Conservation (phyloP, 2,797 vertebrate species). For the Myioborus melanocephalus region DNA sequence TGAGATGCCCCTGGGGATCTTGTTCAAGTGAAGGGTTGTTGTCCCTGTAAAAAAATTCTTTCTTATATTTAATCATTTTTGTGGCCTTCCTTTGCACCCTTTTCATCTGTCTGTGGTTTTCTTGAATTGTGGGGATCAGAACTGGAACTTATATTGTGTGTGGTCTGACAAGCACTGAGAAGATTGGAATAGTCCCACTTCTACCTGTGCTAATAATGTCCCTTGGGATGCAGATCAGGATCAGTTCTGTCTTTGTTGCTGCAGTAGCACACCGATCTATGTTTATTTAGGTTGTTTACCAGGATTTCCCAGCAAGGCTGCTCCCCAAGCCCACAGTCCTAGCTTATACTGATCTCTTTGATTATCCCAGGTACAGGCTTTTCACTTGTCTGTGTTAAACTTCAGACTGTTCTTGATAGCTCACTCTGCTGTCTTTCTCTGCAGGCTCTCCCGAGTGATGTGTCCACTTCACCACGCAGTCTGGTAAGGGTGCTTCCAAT, state of each 20-base stretch:
- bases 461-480: background rate
- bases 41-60: background rate
- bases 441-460: rapidly evolving
- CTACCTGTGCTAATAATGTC: background rate
- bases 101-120: rapidly evolving
- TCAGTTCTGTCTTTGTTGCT: background rate
- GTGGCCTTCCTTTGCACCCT: background rate
- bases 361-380: background rate
- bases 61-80: background rate
- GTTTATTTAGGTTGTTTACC: background rate
- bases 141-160: background rate
- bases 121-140: background rate
- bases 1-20: rapidly evolving
- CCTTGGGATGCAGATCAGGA: background rate
- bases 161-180: background rate
- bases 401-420: background rate
- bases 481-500: background rate
- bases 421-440: background rate
- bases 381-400: background rate
- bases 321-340: background rate
- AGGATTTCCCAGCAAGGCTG: background rate
- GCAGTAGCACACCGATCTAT: background rate
- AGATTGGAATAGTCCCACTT: background rate
- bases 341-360: background rate
- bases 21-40: background rate